Evolutionary conservation across 2,888 invertebrate species (phyloP).

Genomic region (Lithosia quadra): DNA sequence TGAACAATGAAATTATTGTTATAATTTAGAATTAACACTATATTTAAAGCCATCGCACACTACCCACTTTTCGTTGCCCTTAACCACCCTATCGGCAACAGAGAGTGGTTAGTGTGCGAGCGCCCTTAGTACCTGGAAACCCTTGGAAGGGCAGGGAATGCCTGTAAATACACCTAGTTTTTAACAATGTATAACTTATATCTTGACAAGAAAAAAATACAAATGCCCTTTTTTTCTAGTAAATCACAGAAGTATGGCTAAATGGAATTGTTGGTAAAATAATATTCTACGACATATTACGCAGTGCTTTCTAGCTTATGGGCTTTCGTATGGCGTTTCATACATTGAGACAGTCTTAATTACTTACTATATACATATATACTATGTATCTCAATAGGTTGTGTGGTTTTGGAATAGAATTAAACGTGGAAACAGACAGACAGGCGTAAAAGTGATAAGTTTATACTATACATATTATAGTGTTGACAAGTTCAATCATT

Average conservation of each 20-base stretch:
- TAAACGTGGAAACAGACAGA: too few species aligned
- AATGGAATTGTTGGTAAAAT: neutral
- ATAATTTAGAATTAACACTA: constrained; percentile 39
- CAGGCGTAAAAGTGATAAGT: too few species aligned
- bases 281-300: neutral
- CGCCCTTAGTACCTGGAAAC: constrained; percentile 35
- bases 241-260: neutral
- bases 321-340: neutral
- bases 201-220: constrained; percentile 5
- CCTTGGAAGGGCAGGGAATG: constrained; percentile 24
- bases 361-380: too few species aligned
- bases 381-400: too few species aligned
- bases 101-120: constrained; percentile 1
- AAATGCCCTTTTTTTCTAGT: neutral
- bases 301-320: neutral
- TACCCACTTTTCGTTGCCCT: constrained; percentile 5
- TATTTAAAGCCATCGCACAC: constrained; percentile 8
- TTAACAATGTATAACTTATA: constrained; percentile 26
- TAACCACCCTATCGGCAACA: neutral
- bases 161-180: constrained; percentile 47
- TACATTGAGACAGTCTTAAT: too few species aligned
- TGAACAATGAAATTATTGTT: constrained; percentile 33
- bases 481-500: too few species aligned
- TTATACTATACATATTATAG: too few species aligned
- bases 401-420: too few species aligned